phyloP scores from a whole-genome alignment of 2,113 vertebrate species.

The Marmota flaviventris region DNA sequence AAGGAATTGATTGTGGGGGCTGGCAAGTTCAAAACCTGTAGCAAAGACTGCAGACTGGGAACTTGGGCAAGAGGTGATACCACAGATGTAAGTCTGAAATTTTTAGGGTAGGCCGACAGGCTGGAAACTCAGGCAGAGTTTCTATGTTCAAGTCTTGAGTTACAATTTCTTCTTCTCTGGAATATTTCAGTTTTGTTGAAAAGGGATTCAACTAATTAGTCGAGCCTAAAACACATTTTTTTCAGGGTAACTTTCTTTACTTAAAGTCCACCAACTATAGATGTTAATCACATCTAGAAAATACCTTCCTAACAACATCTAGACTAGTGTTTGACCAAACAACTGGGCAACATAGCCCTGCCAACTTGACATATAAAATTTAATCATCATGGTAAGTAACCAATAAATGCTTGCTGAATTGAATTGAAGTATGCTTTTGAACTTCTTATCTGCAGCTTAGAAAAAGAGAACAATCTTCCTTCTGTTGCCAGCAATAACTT shows the following conservation, averaged over 20 bases:
- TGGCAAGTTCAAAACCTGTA: not conserved
- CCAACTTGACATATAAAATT: constrained; percentile 6
- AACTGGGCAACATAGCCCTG: not conserved
- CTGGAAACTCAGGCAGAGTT: not conserved
- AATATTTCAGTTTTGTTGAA: not conserved
- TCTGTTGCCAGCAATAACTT: constrained; percentile 47
- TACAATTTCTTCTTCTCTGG: constrained; percentile 7
- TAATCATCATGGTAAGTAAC: constrained; percentile 29
- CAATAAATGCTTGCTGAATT: constrained; percentile 53
- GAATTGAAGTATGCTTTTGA: constrained; percentile 21
- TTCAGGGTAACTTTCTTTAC: not conserved
- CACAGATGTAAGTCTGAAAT: not conserved
- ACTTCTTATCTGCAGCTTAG: constrained; percentile 24
- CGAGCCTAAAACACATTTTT: not conserved
- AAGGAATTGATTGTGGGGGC: not conserved
- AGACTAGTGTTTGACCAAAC: constrained; percentile 15
- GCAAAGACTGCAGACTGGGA: not conserved
- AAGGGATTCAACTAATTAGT: not conserved
- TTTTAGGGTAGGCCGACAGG: not conserved
- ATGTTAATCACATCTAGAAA: constrained; percentile 15
- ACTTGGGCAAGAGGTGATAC: not conserved
- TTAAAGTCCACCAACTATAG: not conserved
- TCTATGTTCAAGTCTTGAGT: not conserved
- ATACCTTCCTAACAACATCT: not conserved
- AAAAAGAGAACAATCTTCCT: constrained; percentile 37